These are phyloP conservation scores for Acanthococcus lagerstroemiae DNA, from an alignment of 2,888 invertebrate genomes.

Conservation along the genomic window DNA sequence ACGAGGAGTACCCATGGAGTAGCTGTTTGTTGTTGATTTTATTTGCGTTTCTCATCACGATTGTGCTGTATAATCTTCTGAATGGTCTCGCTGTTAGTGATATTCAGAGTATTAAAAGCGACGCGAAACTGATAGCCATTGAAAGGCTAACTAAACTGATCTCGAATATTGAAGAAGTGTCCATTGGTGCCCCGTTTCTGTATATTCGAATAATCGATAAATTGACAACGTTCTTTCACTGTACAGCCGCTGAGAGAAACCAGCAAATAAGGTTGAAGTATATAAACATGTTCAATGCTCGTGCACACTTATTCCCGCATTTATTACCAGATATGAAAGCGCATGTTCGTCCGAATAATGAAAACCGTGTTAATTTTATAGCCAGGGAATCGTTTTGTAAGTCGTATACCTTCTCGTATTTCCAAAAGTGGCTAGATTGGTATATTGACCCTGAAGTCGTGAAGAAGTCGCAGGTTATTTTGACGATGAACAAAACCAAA, in stretches of 20 bases:
- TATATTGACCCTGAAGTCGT: too few species aligned
- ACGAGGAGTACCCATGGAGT: slow-evolving; percentile 55
- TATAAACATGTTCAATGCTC: slow-evolving; percentile 49
- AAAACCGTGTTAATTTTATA: slow-evolving; percentile 38
- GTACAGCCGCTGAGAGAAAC: slow-evolving; percentile 43
- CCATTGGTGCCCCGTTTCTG: slow-evolving; percentile 50
- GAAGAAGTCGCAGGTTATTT: too few species aligned
- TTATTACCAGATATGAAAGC: slow-evolving; percentile 54
- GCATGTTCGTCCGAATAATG: slow-evolving; percentile 54
- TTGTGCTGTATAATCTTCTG: slow-evolving; percentile 68
- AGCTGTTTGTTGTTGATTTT: slow-evolving; percentile 66
- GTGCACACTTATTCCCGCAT: slow-evolving; percentile 57
- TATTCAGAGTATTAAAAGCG: slow-evolving; percentile 60
- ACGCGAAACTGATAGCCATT: slow-evolving; percentile 68
- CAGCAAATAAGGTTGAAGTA: slow-evolving; percentile 35
- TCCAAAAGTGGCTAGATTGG: too few species aligned
- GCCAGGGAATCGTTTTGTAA: too few species aligned
- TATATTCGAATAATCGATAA: slow-evolving; percentile 6
- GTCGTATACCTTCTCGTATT: too few species aligned
- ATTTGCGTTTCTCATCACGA: slow-evolving; percentile 72
- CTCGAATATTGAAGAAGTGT: slow-evolving; percentile 61
- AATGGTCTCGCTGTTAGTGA: slow-evolving; percentile 80
- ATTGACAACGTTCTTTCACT: slow-evolving; percentile 40
- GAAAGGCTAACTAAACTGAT: slow-evolving; percentile 61
- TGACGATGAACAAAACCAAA: too few species aligned